These are phyloP conservation scores for Beris morrisii DNA, from an alignment of 2,888 invertebrate species.

Conservation along the genomic window DNA sequence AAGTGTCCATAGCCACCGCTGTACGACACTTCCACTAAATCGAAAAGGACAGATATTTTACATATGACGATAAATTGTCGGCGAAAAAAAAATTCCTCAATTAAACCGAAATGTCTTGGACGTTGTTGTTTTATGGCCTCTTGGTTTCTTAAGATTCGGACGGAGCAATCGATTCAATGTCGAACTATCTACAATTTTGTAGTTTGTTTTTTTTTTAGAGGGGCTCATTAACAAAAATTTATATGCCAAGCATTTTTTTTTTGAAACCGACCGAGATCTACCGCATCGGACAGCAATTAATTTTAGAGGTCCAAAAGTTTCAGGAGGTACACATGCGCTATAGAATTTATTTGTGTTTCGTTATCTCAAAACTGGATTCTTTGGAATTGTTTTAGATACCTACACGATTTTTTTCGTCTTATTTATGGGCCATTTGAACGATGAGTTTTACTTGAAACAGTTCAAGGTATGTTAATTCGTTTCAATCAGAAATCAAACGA, in stretches of 20 bases:
- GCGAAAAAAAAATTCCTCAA: constrained; percentile 17
- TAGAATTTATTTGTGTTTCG: too few relatives aligned
- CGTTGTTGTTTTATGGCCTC: constrained; percentile 9
- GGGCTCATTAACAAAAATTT: constrained; percentile 25
- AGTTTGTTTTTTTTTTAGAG: not conserved
- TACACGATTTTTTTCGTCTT: too few relatives aligned
- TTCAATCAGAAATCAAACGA: too few relatives aligned
- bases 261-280: constrained; percentile 7
- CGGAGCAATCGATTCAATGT: constrained; percentile 14
- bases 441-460: too few relatives aligned
- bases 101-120: constrained; percentile 14
- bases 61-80: constrained; percentile 21
- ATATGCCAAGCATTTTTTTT: constrained; percentile 25
- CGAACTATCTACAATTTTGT: constrained; percentile 24
- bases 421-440: too few relatives aligned
- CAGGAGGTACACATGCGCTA: too few relatives aligned
- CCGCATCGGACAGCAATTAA: constrained; percentile 23
- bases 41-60: constrained; percentile 22
- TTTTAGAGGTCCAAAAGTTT: not conserved
- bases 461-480: too few relatives aligned
- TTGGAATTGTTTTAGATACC: too few relatives aligned
- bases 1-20: constrained; percentile 1
- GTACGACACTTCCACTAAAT: constrained; percentile 14
- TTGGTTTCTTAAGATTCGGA: not conserved
- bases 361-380: too few relatives aligned